Conservation (phyloP, 1,140 invertebrate species). For the Drosophila arizonae region DNA sequence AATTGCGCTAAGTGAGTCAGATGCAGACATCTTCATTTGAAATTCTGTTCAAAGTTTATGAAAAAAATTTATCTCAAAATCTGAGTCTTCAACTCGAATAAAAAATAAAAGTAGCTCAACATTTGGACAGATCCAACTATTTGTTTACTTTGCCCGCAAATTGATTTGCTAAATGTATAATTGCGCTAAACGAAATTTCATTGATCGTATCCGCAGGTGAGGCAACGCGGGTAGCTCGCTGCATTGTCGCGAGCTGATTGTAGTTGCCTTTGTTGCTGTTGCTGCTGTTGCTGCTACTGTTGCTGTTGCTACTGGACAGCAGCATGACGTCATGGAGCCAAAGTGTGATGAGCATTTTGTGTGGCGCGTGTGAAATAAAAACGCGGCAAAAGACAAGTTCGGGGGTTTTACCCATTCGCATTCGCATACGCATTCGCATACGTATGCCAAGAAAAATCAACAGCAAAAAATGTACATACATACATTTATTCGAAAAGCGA, state of each 20-base stretch:
- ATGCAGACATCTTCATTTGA: no score
- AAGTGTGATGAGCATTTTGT: conserved; percentile 37
- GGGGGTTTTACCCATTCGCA: conserved; percentile 52
- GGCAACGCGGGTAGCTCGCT: conserved; percentile 13
- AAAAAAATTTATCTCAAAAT: no score
- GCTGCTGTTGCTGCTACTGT: neutral
- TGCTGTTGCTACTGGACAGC: neutral
- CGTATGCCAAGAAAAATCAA: conserved; percentile 49
- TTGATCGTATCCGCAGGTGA: conserved; percentile 29
- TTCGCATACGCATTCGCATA: conserved; percentile 3
- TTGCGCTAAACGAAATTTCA: conserved; percentile 58
- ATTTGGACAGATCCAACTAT: conserved; percentile 1
- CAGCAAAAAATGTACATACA: conserved; percentile 10
- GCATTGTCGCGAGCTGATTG: conserved; percentile 38
- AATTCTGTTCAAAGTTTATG: no score
- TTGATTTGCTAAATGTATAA: conserved; percentile 62
- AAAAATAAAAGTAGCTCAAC: no score
- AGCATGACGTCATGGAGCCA: conserved; percentile 65
- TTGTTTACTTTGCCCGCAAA: conserved; percentile 36
- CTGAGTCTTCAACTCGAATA: no score
- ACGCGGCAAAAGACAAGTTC: conserved; percentile 34
- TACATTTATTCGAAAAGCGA: conserved; percentile 20
- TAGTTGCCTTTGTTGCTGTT: neutral
- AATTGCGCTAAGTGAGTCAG: no score
- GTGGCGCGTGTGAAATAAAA: conserved; percentile 35